Conservation (phyloP, 2,113 vertebrate species). For the Hypocryptadius cinnamomeus region DNA sequence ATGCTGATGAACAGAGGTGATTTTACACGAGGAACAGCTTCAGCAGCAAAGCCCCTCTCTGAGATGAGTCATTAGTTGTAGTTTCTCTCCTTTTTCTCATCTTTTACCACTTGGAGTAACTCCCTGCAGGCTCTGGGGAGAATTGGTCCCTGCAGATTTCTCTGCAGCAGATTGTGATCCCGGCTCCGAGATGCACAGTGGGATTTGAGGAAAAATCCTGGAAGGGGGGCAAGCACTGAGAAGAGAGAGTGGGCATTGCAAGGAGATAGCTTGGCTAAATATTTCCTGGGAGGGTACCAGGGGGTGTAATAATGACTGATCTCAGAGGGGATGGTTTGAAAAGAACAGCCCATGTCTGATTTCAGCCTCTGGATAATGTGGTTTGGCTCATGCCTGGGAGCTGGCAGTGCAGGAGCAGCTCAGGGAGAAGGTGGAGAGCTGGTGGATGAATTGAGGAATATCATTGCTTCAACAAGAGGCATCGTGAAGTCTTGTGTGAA, state of each 20-base stretch:
- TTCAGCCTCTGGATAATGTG: not conserved
- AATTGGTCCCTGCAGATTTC: not conserved
- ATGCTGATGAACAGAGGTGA: not conserved
- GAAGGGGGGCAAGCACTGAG: not conserved
- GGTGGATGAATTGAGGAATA: not conserved
- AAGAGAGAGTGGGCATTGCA: rapidly evolving
- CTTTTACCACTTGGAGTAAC: not conserved
- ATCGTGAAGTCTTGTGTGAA: rapidly evolving
- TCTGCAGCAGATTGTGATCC: not conserved
- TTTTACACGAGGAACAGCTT: not conserved
- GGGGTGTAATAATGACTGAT: not conserved
- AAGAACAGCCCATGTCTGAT: not conserved
- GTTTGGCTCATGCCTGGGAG: not conserved
- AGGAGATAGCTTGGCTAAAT: not conserved
- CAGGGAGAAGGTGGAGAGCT: not conserved
- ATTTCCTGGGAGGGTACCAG: not conserved
- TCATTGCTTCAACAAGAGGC: not conserved
- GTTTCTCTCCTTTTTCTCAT: not conserved
- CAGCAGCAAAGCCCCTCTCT: not conserved
- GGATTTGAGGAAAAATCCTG: not conserved
- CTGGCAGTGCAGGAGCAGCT: not conserved
- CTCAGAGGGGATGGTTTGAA: not conserved
- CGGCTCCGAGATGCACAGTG: rapidly evolving
- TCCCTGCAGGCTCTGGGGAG: not conserved
- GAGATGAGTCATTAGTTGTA: not conserved